A percentile compares a stretch with the other conserved stretches of the same genome.
These are phyloP conservation scores for Misgurnus mizolepis DNA, from an alignment of 2,113 vertebrate species.

Conservation along the genomic window DNA sequence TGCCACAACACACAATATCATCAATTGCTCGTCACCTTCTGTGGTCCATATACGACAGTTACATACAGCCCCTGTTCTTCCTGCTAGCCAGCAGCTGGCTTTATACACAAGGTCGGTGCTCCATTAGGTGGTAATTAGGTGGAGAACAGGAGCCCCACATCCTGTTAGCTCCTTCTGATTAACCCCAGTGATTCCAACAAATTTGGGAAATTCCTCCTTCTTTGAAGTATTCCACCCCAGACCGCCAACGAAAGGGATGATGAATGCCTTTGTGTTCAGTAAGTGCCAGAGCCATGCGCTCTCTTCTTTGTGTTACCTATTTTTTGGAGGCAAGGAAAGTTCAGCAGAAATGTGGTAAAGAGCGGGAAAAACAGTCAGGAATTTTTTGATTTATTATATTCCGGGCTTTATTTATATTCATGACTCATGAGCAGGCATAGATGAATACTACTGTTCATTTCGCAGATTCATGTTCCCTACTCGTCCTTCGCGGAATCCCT, in stretches of 20 bases:
- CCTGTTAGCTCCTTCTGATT: constrained; percentile 90
- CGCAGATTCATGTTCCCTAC: constrained; percentile 49
- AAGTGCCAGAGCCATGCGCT: constrained; percentile 68
- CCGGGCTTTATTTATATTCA: constrained; percentile 53
- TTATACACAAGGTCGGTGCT: constrained; percentile 68
- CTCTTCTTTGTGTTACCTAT: constrained; percentile 44
- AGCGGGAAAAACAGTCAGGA: constrained; percentile 7
- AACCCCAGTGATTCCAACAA: constrained; percentile 89
- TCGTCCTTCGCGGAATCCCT: constrained; percentile 38
- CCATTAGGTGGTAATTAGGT: constrained; percentile 96
- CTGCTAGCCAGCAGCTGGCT: constrained; percentile 60
- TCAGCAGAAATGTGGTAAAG: constrained; percentile 18
- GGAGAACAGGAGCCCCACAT: constrained; percentile 88
- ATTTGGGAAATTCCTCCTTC: constrained; percentile 82
- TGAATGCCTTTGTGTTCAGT: constrained; percentile 80
- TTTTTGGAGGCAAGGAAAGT: constrained; percentile 32
- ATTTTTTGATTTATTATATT: constrained; percentile 52
- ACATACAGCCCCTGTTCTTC: constrained; percentile 62
- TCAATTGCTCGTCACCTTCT: constrained; percentile 20
- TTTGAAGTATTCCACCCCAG: constrained; percentile 57
- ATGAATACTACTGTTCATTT: constrained; percentile 33
- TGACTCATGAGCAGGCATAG: constrained; percentile 40
- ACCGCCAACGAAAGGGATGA: constrained; percentile 66
- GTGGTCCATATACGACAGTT: not conserved
- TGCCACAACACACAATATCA: not conserved